phyloP scores from a whole-genome alignment of 1,140 invertebrate species.

The Zelostemma sp. region DNA sequence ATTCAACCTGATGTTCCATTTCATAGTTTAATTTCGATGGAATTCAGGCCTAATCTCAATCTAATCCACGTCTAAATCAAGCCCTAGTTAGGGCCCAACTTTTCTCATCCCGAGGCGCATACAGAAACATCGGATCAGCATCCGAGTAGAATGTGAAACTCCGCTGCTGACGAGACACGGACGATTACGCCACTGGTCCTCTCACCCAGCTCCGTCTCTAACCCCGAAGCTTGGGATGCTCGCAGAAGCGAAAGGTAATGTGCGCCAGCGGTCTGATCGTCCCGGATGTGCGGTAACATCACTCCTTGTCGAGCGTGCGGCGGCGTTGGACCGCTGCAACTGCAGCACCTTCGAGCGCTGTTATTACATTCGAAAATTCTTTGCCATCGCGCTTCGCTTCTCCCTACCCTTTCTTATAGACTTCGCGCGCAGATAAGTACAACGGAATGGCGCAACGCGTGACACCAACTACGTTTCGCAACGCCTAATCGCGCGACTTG shows the following conservation, averaged over 20 bases:
- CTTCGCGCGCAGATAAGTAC: slow-evolving; percentile 38
- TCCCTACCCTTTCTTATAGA: slow-evolving; percentile 20
- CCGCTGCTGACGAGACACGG: slow-evolving; percentile 11
- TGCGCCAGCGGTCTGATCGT: slow-evolving; percentile 40
- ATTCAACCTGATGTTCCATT: too few relatives aligned
- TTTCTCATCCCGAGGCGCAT: too few relatives aligned
- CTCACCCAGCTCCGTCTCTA: slow-evolving; percentile 36
- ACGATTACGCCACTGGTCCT: slow-evolving; percentile 44
- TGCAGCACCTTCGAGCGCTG: slow-evolving; percentile 25
- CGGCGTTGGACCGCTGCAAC: slow-evolving; percentile 15
- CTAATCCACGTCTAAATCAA: too few relatives aligned
- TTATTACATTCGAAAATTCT: slow-evolving; percentile 52
- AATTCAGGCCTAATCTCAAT: too few relatives aligned
- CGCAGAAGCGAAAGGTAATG: slow-evolving; percentile 44
- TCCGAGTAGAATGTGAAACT: background rate
- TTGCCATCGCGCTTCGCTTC: slow-evolving; percentile 41
- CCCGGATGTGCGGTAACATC: slow-evolving; percentile 51
- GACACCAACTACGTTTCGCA: slow-evolving; percentile 41
- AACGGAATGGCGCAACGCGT: slow-evolving; percentile 46
- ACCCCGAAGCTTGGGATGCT: slow-evolving; percentile 27
- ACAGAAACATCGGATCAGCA: background rate
- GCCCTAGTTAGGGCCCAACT: too few relatives aligned
- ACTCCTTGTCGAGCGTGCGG: slow-evolving; percentile 19
- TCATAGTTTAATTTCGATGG: too few relatives aligned
- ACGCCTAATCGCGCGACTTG: slow-evolving; percentile 44